Percentiles rank a stretch among this genome's conserved stretches.
Evolutionary conservation across 2,113 vertebrate genomes (phyloP).

Genomic region (Platichthys stellatus): DNA sequence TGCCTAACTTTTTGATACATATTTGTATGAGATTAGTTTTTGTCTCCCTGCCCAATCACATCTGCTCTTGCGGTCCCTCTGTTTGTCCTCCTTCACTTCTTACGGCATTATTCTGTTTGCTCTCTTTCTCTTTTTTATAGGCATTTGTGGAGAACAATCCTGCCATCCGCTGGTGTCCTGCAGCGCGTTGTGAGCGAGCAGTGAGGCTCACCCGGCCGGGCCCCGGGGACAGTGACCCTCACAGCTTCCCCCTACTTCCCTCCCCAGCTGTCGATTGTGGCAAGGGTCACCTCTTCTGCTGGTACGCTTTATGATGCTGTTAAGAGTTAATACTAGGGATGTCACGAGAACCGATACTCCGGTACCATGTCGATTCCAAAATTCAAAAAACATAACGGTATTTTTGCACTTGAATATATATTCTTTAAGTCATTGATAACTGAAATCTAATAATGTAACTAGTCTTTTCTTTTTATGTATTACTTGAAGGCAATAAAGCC

Average conservation of each 20-base stretch:
- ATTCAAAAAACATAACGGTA: too few species aligned
- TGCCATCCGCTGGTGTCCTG: conserved; percentile 98
- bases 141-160: conserved; percentile 82
- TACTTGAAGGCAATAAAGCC: too few species aligned
- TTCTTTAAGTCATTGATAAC: too few species aligned
- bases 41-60: too few species aligned
- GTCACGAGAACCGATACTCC: too few species aligned
- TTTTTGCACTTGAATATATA: too few species aligned
- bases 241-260: conserved; percentile 92
- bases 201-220: conserved; percentile 93
- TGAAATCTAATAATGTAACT: too few species aligned
- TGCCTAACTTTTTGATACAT: background rate
- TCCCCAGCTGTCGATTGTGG: conserved; percentile 99
- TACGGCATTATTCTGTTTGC: background rate
- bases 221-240: conserved; percentile 87
- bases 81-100: background rate
- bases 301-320: conserved; percentile 44
- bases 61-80: background rate
- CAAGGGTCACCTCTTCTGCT: conserved; percentile 89
- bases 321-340: too few species aligned
- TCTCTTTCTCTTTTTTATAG: conserved; percentile 21
- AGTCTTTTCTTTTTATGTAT: too few species aligned
- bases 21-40: too few species aligned
- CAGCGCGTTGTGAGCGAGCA: conserved; percentile 94
- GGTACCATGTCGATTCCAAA: too few species aligned